phyloP scores from a whole-genome alignment of 2,113 vertebrate genomes.

The Mormoops blainvillei region DNA sequence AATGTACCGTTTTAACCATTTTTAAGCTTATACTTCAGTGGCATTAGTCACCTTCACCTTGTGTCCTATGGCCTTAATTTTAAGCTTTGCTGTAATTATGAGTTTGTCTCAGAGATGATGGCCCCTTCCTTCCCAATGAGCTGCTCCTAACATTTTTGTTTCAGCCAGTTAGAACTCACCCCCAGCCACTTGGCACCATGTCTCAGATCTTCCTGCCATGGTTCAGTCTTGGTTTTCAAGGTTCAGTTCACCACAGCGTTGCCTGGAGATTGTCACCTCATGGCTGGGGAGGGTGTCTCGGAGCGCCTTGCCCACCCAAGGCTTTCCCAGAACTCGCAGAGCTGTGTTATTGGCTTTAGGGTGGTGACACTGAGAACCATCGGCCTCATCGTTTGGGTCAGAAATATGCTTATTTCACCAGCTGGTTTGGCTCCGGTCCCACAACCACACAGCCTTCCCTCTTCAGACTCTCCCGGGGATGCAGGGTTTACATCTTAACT shows the following conservation, averaged over 20 bases:
- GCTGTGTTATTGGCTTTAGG: neutral
- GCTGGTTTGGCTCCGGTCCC: neutral
- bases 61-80: fast-evolving
- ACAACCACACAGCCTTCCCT: neutral
- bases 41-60: fast-evolving
- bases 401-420: neutral
- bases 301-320: too few species aligned
- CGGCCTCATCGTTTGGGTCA: neutral
- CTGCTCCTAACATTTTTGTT: neutral
- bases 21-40: neutral
- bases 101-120: neutral
- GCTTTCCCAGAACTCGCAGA: neutral
- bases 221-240: neutral
- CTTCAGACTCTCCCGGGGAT: neutral
- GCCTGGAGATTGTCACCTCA: neutral
- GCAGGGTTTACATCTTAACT: neutral
- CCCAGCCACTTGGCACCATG: neutral
- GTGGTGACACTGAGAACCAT: neutral
- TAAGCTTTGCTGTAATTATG: fast-evolving
- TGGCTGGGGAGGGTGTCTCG: neutral
- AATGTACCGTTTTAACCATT: neutral
- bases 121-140: neutral
- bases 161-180: neutral
- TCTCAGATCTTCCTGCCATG: neutral
- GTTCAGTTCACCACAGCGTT: fast-evolving